Percentiles rank a stretch among this genome's conserved stretches.
These are phyloP conservation scores for Spatulosminthurus flaviceps DNA, from an alignment of 2,888 invertebrate genomes.

Conservation along the genomic window DNA sequence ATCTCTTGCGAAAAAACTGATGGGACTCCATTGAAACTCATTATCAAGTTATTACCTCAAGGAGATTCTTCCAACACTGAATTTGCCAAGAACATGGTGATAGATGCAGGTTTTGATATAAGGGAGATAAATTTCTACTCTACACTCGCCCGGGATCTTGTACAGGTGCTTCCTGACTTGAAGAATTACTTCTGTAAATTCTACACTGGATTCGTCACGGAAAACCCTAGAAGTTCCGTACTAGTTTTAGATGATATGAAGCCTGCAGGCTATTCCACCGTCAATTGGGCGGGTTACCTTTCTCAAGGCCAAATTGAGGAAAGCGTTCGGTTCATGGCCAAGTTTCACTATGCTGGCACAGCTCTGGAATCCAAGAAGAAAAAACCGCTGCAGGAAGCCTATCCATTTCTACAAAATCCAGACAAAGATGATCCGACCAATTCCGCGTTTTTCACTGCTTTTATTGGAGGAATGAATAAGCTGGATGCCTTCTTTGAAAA, in stretches of 20 bases:
- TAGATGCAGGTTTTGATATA: slow-evolving; percentile 50
- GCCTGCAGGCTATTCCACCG: slow-evolving; percentile 53
- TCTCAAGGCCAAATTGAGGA: slow-evolving; percentile 47
- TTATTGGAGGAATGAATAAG: slow-evolving; percentile 5
- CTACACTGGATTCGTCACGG: slow-evolving; percentile 44
- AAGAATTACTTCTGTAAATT: slow-evolving; percentile 47
- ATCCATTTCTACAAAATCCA: slow-evolving; percentile 43
- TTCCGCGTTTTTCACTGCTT: neutral
- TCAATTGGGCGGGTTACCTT: slow-evolving; percentile 31
- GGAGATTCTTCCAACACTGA: slow-evolving; percentile 18
- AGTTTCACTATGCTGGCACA: slow-evolving; percentile 52
- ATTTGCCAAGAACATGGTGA: slow-evolving; percentile 23
- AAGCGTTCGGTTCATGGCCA: slow-evolving; percentile 51
- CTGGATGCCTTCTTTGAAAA: slow-evolving; percentile 45
- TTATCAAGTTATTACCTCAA: slow-evolving; percentile 58
- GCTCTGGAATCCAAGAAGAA: slow-evolving; percentile 44
- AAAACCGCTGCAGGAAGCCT: slow-evolving; percentile 47
- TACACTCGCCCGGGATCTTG: slow-evolving; percentile 40
- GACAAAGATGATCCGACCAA: neutral
- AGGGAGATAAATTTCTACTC: slow-evolving; percentile 56
- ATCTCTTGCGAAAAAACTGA: slow-evolving; percentile 45
- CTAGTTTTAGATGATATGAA: slow-evolving; percentile 57
- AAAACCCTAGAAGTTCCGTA: slow-evolving; percentile 50
- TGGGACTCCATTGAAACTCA: slow-evolving; percentile 29
- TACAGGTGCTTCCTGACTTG: slow-evolving; percentile 43